Conservation (phyloP, 2,888 invertebrate genomes). For the Rhamnusium bicolor region DNA sequence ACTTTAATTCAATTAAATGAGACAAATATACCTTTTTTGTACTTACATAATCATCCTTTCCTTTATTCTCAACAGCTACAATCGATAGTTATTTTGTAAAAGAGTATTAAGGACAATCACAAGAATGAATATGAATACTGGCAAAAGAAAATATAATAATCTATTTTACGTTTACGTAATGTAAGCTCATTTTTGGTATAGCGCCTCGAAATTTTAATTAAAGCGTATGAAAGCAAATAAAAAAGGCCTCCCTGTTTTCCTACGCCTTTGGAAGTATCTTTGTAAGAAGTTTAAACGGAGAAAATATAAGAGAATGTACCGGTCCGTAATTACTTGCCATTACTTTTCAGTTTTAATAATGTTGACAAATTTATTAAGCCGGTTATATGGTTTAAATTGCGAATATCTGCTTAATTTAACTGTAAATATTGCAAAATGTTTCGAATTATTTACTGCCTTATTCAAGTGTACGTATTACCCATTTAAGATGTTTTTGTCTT, state of each 20-base stretch:
- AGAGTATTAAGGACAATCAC: background rate
- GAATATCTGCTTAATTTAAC: background rate
- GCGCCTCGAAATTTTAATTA: background rate
- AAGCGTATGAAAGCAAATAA: background rate
- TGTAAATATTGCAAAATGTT: background rate
- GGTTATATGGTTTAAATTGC: background rate
- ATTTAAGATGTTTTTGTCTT: no score
- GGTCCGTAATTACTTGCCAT: background rate
- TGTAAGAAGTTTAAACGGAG: background rate
- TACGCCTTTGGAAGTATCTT: background rate
- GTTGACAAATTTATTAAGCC: background rate
- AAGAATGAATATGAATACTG: background rate
- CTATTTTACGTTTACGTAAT: background rate
- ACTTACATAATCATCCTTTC: background rate
- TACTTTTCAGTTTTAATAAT: background rate
- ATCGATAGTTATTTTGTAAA: background rate
- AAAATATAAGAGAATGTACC: background rate
- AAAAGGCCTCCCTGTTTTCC: background rate
- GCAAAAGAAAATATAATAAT: background rate
- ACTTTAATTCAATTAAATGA: no score
- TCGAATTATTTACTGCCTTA: background rate
- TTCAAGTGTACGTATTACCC: no score
- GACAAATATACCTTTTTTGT: background rate
- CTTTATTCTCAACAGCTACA: background rate
- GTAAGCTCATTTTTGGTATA: background rate